phyloP scores from a whole-genome alignment of 2,113 vertebrate genomes.

The Heterocephalus glaber region DNA sequence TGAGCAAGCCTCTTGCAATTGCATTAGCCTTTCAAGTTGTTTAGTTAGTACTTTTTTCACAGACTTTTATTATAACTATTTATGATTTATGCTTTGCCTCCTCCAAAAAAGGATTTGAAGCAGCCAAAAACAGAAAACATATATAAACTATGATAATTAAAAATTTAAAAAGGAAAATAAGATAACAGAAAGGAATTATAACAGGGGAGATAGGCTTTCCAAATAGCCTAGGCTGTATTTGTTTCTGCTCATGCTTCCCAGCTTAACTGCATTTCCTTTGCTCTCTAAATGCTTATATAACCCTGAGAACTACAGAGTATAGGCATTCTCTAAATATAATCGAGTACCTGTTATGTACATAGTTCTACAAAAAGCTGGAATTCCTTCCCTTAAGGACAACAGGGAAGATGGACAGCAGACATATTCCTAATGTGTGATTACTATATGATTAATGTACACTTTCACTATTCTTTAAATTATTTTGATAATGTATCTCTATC shows the following conservation, averaged over 20 bases:
- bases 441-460: background rate
- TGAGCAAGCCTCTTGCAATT: conserved; percentile 60
- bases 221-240: background rate
- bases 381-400: background rate
- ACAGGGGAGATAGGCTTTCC: conserved; percentile 12
- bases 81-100: conserved; percentile 71
- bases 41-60: conserved; percentile 4
- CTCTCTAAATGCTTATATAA: background rate
- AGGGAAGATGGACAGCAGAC: background rate
- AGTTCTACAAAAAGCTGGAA: background rate
- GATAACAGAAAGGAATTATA: conserved; percentile 50
- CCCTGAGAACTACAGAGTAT: background rate
- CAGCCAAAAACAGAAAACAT: conserved; percentile 65
- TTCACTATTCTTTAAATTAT: background rate
- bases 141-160: conserved; percentile 53
- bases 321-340: background rate
- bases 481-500: background rate
- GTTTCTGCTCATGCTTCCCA: background rate
- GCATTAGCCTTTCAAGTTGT: conserved; percentile 59
- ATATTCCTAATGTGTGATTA: background rate
- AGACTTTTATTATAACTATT: conserved; percentile 54
- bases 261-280: background rate
- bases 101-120: conserved; percentile 60
- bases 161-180: conserved; percentile 51
- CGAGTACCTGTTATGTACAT: background rate